Evolutionary conservation across 2,113 vertebrate genomes (phyloP).

Genomic region (Ailuropoda melanoleuca): DNA sequence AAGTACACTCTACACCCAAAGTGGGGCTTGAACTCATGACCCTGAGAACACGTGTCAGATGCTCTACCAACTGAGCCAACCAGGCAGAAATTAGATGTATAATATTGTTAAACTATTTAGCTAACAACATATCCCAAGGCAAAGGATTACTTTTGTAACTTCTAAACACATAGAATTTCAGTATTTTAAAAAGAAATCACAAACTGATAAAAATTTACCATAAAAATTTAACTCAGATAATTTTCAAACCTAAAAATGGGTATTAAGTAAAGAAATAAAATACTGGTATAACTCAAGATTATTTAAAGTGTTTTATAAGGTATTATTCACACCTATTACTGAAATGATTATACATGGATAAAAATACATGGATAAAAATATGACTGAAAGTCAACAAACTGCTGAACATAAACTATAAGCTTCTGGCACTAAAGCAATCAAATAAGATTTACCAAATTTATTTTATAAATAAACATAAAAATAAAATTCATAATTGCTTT

Average conservation of each 20-base stretch:
- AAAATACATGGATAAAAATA: slow-evolving; percentile 14
- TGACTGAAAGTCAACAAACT: slow-evolving; percentile 9
- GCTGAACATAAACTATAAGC: not conserved
- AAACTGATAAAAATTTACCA: not conserved
- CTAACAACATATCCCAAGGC: not conserved
- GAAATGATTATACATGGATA: not conserved
- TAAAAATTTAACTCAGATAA: not conserved
- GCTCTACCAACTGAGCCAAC: not conserved
- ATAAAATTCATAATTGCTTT: slow-evolving; percentile 1
- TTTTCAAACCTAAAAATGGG: slow-evolving; percentile 1
- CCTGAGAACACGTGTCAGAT: not conserved
- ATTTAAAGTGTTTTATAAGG: not conserved
- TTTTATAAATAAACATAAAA: slow-evolving; percentile 9
- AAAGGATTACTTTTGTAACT: not conserved
- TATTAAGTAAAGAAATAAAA: slow-evolving; percentile 8
- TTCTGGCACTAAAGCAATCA: not conserved
- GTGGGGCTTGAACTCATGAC: not conserved
- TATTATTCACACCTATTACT: not conserved
- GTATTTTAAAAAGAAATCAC: not conserved
- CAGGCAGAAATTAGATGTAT: not conserved
- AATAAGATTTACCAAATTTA: slow-evolving; percentile 26
- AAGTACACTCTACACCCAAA: not conserved
- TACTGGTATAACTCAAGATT: not conserved
- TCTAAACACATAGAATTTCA: not conserved
- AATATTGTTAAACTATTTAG: not conserved